These are phyloP conservation scores for Microtus agrestis DNA, from an alignment of 2,797 vertebrate genomes.

Conservation along the genomic window DNA sequence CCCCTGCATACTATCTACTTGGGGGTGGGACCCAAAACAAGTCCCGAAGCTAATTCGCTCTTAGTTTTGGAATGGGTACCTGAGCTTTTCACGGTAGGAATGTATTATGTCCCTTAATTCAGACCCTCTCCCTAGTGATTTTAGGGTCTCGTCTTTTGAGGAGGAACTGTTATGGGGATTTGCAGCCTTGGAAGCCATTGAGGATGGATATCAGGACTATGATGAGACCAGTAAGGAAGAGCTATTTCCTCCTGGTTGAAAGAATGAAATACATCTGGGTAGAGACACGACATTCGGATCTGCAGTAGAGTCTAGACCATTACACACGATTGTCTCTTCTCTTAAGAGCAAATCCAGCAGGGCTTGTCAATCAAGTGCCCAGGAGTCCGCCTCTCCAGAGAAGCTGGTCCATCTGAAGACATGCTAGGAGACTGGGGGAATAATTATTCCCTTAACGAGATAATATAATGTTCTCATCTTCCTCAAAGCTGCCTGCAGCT, in stretches of 20 bases:
- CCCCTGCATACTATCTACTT: not conserved
- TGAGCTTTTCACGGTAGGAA: not conserved
- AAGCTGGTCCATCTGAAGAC: not conserved
- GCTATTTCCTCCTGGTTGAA: not conserved
- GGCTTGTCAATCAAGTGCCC: not conserved
- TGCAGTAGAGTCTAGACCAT: not conserved
- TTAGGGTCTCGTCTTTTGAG: not conserved
- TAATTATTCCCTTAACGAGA: not conserved
- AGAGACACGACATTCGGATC: not conserved
- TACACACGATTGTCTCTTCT: not conserved
- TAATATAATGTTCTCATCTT: not conserved
- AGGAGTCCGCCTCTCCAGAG: not conserved
- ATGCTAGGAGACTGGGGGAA: not conserved
- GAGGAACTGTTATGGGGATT: not conserved
- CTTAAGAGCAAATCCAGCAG: not conserved
- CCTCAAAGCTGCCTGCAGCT: not conserved
- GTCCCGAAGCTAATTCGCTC: not conserved
- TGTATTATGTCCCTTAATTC: not conserved
- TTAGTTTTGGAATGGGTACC: not conserved
- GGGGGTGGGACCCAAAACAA: not conserved
- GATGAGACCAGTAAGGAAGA: not conserved
- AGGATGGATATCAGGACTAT: not conserved
- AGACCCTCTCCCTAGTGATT: not conserved
- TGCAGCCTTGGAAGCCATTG: not conserved
- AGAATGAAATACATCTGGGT: not conserved